A percentile compares a stretch with the other conserved stretches of the same genome.
These are phyloP conservation scores for Amblyraja radiata DNA, from an alignment of 2,797 vertebrate genomes.

Conservation along the genomic window DNA sequence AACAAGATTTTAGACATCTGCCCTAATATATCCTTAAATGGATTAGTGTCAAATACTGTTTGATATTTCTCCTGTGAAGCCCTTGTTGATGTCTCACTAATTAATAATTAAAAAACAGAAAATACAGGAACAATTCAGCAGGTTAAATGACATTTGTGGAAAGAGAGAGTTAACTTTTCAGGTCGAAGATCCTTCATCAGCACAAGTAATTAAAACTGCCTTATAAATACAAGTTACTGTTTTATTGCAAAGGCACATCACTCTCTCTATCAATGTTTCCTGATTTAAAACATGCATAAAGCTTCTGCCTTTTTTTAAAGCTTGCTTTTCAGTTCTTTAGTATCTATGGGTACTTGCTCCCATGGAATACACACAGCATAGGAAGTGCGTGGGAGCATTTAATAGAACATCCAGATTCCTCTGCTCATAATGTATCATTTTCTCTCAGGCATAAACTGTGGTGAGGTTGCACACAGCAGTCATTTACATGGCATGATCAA, in stretches of 20 bases:
- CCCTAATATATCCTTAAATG: too few species aligned
- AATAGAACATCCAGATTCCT: not conserved
- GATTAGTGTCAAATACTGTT: too few species aligned
- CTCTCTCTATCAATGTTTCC: not conserved
- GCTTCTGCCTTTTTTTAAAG: not conserved
- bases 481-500: conserved; percentile 33
- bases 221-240: too few species aligned
- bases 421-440: conserved; percentile 8
- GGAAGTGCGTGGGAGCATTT: not conserved
- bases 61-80: too few species aligned
- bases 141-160: too few species aligned
- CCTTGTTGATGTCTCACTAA: too few species aligned
- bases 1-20: too few species aligned
- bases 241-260: not conserved
- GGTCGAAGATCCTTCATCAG: too few species aligned
- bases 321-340: not conserved
- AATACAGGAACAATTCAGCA: too few species aligned
- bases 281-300: not conserved
- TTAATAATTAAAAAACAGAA: too few species aligned
- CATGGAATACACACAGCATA: not conserved
- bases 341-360: not conserved
- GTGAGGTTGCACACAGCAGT: not conserved
- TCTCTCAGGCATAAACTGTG: conserved; percentile 16
- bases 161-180: too few species aligned
- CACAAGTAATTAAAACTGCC: too few species aligned